Conservation (phyloP, 2,113 vertebrate genomes). For the Pogonocichla stellata region DNA sequence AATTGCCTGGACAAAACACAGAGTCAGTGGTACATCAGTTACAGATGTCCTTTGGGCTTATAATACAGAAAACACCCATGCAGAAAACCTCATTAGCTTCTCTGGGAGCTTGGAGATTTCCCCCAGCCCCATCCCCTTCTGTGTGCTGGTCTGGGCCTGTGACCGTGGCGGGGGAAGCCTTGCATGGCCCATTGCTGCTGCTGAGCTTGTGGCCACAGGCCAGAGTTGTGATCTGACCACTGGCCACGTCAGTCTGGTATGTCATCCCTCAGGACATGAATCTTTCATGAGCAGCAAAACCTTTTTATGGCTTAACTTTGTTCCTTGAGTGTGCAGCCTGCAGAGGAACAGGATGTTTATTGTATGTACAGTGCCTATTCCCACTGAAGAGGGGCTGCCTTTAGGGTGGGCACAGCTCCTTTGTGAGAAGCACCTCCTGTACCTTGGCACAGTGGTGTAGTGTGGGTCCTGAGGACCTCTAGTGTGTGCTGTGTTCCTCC, state of each 20-base stretch:
- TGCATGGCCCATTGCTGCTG: rapidly evolving
- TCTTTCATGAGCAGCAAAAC: not conserved
- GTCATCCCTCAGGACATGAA: not conserved
- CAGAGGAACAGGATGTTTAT: constrained; percentile 19
- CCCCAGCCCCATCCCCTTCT: rapidly evolving
- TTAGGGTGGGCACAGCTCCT: not conserved
- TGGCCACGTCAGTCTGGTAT: not conserved
- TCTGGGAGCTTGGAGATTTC: not conserved
- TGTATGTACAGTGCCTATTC: rapidly evolving
- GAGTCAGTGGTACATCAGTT: not conserved
- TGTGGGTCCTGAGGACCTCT: not conserved
- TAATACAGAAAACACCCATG: not conserved
- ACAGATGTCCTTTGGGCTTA: not conserved
- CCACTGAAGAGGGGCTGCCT: not conserved
- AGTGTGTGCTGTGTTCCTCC: not conserved
- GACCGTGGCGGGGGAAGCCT: rapidly evolving
- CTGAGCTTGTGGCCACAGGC: not conserved
- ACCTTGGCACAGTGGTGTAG: not conserved
- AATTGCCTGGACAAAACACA: not conserved
- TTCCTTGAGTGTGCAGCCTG: not conserved
- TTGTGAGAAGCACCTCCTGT: not conserved
- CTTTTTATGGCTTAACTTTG: constrained; percentile 20
- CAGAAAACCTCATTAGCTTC: not conserved
- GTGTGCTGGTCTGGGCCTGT: not conserved
- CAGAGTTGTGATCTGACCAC: rapidly evolving